phyloP scores from a whole-genome alignment of 2,888 invertebrate genomes.

The Amitus sp. region DNA sequence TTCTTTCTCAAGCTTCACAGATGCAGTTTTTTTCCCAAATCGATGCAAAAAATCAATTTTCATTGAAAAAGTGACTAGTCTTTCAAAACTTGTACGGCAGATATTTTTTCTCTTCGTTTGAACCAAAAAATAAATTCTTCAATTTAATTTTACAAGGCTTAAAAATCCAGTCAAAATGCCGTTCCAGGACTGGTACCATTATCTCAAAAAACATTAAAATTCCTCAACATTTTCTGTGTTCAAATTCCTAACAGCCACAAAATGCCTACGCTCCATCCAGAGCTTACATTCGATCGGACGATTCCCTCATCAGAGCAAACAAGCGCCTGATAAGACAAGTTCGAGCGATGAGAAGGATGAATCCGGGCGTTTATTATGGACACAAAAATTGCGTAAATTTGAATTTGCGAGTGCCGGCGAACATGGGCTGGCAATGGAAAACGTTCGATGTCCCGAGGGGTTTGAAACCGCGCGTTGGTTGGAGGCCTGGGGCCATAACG shows the following conservation, averaged over 20 bases:
- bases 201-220: too few relatives aligned
- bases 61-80: too few relatives aligned
- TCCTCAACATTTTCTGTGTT: too few relatives aligned
- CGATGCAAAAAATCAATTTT: too few relatives aligned
- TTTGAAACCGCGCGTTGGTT: constrained; percentile 44
- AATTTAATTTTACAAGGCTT: too few relatives aligned
- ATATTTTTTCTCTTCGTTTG: too few relatives aligned
- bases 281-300: not conserved
- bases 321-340: constrained; percentile 26
- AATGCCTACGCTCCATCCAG: not conserved
- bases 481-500: constrained; percentile 52
- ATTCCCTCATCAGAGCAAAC: constrained; percentile 20
- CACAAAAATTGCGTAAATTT: constrained; percentile 49
- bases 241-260: not conserved
- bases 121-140: too few relatives aligned
- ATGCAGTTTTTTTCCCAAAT: too few relatives aligned
- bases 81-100: too few relatives aligned
- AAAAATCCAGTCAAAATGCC: too few relatives aligned
- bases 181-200: too few relatives aligned
- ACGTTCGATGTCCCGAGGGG: constrained; percentile 41
- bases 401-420: constrained; percentile 47
- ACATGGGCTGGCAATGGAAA: constrained; percentile 53
- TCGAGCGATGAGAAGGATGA: constrained; percentile 11
- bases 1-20: too few relatives aligned
- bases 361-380: constrained; percentile 44